phyloP scores from a whole-genome alignment of 1,140 invertebrate genomes.

The Sesamia nonagrioides region DNA sequence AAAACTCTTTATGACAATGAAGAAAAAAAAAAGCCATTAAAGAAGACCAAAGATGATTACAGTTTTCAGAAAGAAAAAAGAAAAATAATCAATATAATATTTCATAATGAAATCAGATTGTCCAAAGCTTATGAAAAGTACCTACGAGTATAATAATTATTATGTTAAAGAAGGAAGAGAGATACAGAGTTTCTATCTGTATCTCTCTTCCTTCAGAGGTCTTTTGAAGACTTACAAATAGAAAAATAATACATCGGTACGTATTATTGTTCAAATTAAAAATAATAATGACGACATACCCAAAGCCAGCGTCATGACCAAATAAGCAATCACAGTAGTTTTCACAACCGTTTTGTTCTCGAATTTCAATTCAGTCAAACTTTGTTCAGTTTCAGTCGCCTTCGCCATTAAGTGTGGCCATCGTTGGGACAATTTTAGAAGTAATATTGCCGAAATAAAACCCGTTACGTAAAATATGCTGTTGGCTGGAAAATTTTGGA shows the following conservation, averaged over 20 bases:
- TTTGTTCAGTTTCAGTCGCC: slow-evolving; percentile 47
- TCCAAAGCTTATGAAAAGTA: no score
- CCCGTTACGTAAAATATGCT: slow-evolving; percentile 47
- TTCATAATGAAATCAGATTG: no score
- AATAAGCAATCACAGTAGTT: slow-evolving; percentile 39
- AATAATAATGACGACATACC: slow-evolving; percentile 32
- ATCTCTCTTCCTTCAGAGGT: no score
- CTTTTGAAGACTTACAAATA: no score
- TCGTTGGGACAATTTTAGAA: slow-evolving; percentile 37
- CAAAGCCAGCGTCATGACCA: slow-evolving; percentile 47
- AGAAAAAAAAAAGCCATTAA: no score
- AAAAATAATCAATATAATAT: no score
- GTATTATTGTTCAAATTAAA: background rate
- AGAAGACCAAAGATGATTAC: no score
- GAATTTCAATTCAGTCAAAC: slow-evolving; percentile 42
- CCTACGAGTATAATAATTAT: no score
- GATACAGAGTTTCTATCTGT: no score
- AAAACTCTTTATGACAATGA: background rate
- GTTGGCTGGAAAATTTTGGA: slow-evolving; percentile 41
- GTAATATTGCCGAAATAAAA: slow-evolving; percentile 25
- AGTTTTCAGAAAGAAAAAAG: no score
- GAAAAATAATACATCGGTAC: no score
- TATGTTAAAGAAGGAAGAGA: no score
- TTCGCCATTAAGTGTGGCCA: slow-evolving; percentile 49
- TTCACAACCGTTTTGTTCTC: slow-evolving; percentile 18